Evolutionary conservation across 2,888 invertebrate species (phyloP).

Genomic region (Leptinotarsa peninsularis): DNA sequence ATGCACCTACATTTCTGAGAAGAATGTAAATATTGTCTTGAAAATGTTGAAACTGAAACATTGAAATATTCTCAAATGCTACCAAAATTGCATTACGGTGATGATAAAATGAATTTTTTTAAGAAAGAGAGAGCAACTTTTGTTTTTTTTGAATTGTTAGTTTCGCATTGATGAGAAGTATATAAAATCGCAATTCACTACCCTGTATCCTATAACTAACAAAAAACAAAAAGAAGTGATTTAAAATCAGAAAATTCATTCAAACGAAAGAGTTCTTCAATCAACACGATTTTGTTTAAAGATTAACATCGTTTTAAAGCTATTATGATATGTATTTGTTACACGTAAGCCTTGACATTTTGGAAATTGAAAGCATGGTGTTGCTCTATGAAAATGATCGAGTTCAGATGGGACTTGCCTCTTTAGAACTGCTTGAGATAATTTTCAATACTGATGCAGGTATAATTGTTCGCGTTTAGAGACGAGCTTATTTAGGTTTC

Average conservation of each 20-base stretch:
- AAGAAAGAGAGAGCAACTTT: neutral
- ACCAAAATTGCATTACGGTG: no score
- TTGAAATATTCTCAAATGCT: no score
- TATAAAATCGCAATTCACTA: constrained; percentile 7
- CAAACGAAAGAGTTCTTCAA: constrained; percentile 21
- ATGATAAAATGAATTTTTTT: no score
- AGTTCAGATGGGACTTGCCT: constrained; percentile 32
- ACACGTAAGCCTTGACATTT: constrained; percentile 63
- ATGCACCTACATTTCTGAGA: no score
- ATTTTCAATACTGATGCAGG: neutral
- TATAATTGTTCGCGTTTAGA: neutral
- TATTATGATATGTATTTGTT: constrained; percentile 65
- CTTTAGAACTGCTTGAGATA: neutral
- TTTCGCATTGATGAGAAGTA: neutral
- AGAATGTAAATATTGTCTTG: no score
- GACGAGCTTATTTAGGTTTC: no score
- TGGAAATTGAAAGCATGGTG: constrained; percentile 47
- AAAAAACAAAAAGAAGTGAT: neutral
- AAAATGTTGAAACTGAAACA: no score
- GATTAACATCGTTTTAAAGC: constrained; percentile 57
- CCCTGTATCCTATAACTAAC: constrained; percentile 8
- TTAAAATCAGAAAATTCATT: neutral
- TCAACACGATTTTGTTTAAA: constrained; percentile 25
- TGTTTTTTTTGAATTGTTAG: no score
- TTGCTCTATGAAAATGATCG: constrained; percentile 45